Percentiles rank a stretch among this genome's conserved stretches.
These are phyloP conservation scores for Leucania comma DNA, from an alignment of 2,888 invertebrate species.

Conservation along the genomic window DNA sequence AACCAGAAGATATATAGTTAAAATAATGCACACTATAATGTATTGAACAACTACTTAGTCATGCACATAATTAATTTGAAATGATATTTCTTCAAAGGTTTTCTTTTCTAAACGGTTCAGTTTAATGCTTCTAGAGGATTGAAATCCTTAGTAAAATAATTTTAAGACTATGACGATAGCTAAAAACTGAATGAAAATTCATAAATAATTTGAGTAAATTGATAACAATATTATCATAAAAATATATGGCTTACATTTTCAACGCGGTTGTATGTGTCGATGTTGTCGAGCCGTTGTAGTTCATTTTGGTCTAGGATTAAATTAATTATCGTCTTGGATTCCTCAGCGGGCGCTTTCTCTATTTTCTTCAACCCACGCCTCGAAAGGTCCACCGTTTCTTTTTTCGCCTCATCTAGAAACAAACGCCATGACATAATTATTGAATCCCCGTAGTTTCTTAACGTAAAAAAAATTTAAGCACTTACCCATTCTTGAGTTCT, in stretches of 20 bases:
- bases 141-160: not conserved
- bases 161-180: not conserved
- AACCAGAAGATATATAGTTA: slow-evolving; percentile 44
- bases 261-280: slow-evolving; percentile 95
- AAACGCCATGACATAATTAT: slow-evolving; percentile 31
- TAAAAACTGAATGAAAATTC: not conserved
- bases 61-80: slow-evolving; percentile 19
- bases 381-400: slow-evolving; percentile 93
- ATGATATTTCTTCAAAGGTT: not conserved
- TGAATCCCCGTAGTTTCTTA: slow-evolving; percentile 5
- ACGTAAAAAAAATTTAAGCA: slow-evolving; percentile 24
- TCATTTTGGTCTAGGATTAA: slow-evolving; percentile 96
- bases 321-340: slow-evolving; percentile 92
- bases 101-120: not conserved
- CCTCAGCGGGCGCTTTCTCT: slow-evolving; percentile 93
- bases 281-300: slow-evolving; percentile 96
- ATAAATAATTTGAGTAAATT: not conserved
- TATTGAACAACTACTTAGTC: slow-evolving; percentile 3
- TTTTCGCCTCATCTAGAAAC: slow-evolving; percentile 72
- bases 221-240: too few relatives aligned
- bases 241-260: slow-evolving; percentile 92
- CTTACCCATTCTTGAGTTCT: slow-evolving; percentile 78
- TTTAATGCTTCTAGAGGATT: not conserved
- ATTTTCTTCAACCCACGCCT: slow-evolving; percentile 95
- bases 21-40: not conserved